Conservation (phyloP, 2,888 invertebrate species). For the Elmis aenea region DNA sequence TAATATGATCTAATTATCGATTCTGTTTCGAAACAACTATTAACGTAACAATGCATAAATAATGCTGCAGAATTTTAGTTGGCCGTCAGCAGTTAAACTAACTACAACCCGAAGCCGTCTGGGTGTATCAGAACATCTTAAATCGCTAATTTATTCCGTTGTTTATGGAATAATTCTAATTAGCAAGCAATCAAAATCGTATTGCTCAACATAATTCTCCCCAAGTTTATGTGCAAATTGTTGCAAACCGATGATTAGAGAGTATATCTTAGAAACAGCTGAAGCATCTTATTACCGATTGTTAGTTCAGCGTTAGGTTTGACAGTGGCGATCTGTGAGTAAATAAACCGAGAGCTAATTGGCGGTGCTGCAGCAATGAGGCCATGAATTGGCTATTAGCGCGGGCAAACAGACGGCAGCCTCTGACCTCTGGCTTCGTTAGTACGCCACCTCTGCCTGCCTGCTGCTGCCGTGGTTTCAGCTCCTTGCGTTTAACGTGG, state of each 20-base stretch:
- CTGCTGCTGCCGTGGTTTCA: constrained; percentile 23
- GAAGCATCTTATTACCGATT: constrained; percentile 24
- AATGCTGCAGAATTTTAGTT: too few species aligned
- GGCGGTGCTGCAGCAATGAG: constrained; percentile 38
- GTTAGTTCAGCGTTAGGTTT: constrained; percentile 13
- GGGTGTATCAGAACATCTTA: too few species aligned
- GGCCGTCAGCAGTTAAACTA: too few species aligned
- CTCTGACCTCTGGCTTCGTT: constrained; percentile 45
- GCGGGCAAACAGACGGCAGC: constrained; percentile 48
- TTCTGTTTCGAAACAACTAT: too few species aligned
- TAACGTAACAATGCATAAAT: too few species aligned
- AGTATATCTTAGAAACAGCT: constrained; percentile 22
- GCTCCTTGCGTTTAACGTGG: constrained; percentile 18
- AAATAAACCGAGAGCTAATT: constrained; percentile 45
- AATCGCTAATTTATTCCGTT: too few species aligned
- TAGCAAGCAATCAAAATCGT: too few species aligned
- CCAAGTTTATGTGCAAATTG: too few species aligned
- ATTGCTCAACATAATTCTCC: too few species aligned
- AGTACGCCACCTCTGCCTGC: constrained; percentile 31
- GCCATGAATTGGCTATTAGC: constrained; percentile 52
- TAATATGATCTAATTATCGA: too few species aligned
- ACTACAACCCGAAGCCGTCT: too few species aligned
- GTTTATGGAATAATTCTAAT: too few species aligned
- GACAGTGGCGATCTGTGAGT: constrained; percentile 33
- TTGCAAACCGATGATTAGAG: constrained; percentile 9